Conservation (phyloP, 2,888 invertebrate genomes). For the Erebia aethiops region DNA sequence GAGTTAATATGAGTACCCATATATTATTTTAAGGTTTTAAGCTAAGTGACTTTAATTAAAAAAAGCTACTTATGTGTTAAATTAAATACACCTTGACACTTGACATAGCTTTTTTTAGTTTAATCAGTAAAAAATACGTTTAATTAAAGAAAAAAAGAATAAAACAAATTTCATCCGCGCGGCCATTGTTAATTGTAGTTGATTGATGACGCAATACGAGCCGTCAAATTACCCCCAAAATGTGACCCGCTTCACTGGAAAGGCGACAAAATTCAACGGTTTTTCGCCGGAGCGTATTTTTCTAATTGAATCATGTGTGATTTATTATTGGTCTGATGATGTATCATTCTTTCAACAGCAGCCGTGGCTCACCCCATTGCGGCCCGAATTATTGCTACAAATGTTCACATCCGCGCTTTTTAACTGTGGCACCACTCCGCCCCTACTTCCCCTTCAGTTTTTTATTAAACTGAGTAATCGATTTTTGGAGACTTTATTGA, state of each 20-base stretch:
- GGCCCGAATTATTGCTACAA: conserved; percentile 79
- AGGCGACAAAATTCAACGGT: conserved; percentile 68
- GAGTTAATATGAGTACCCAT: not conserved
- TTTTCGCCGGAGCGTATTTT: conserved; percentile 69
- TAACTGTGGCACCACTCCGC: conserved; percentile 62
- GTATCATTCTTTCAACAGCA: conserved; percentile 82
- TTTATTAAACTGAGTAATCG: conserved; percentile 70
- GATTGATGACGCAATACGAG: conserved; percentile 78
- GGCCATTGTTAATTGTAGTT: conserved; percentile 66
- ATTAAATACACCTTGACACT: not conserved
- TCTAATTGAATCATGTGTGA: conserved; percentile 83
- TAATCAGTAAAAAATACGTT: conserved; percentile 15
- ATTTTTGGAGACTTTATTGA: conserved; percentile 53
- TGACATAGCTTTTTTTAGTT: not conserved
- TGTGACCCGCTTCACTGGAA: conserved; percentile 56
- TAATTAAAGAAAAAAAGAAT: conserved; percentile 23
- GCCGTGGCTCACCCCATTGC: conserved; percentile 77
- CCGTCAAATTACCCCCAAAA: conserved; percentile 76
- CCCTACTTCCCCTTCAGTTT: conserved; percentile 62
- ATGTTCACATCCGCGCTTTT: conserved; percentile 76
- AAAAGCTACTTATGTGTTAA: not conserved
- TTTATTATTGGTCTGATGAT: conserved; percentile 83
- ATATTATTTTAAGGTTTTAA: not conserved
- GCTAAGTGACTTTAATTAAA: not conserved
- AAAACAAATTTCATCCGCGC: conserved; percentile 29